Evolutionary conservation across 2,113 vertebrate species (phyloP).

Genomic region (Gallinago media): DNA sequence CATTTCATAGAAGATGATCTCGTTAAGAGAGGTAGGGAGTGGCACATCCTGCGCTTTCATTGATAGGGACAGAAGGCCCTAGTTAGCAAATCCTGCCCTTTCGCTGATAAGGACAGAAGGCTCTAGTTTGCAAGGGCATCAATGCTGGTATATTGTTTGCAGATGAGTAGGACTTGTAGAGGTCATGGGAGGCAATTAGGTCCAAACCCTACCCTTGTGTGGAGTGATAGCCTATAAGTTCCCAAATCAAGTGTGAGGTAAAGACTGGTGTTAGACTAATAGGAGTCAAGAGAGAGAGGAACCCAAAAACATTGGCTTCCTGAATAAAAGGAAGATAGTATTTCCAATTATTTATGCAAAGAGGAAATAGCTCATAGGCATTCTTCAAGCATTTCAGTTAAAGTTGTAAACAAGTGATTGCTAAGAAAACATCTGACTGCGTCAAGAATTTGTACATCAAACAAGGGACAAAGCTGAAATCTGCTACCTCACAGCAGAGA

Average conservation of each 20-base stretch:
- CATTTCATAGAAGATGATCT: neutral
- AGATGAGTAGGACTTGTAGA: neutral
- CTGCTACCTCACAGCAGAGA: neutral
- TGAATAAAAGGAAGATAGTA: neutral
- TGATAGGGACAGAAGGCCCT: neutral
- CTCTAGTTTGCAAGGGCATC: neutral
- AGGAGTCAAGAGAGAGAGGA: neutral
- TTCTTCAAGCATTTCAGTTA: neutral
- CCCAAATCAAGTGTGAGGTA: neutral
- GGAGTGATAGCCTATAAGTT: neutral
- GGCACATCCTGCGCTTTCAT: neutral
- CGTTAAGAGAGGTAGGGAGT: neutral
- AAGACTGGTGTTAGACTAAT: neutral
- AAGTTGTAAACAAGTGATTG: neutral
- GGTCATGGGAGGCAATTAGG: neutral
- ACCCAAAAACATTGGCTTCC: neutral
- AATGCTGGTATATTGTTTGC: neutral
- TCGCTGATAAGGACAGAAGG: neutral
- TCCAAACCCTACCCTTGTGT: neutral
- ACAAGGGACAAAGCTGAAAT: neutral
- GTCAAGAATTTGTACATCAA: neutral
- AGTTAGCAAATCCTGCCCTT: neutral
- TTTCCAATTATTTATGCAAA: neutral
- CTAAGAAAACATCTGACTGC: neutral
- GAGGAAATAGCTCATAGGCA: neutral